Percentiles rank a stretch among this genome's conserved stretches.
Evolutionary conservation across 2,797 vertebrate genomes (phyloP).

Genomic region (Silurus aristotelis): DNA sequence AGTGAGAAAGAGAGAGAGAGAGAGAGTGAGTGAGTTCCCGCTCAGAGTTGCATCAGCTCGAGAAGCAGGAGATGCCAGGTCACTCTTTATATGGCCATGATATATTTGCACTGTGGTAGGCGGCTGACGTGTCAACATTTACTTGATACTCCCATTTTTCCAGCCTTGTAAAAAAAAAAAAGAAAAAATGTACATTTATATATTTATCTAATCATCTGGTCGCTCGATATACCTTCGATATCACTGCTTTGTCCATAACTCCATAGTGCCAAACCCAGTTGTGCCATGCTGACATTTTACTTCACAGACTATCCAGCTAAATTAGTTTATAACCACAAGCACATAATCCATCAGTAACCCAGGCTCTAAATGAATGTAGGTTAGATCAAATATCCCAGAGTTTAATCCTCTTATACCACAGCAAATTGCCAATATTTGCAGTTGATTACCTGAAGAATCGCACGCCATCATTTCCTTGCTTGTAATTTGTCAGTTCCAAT

Average conservation of each 20-base stretch:
- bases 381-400: background rate
- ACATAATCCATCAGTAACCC: background rate
- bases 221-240: background rate
- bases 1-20: background rate
- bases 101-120: background rate
- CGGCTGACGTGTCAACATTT: background rate
- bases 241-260: background rate
- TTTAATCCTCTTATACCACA: background rate
- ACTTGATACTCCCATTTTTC: background rate
- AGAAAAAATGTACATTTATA: background rate
- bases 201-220: background rate
- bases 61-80: background rate
- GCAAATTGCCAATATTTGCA: background rate
- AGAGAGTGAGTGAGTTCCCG: background rate
- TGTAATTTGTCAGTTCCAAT: background rate
- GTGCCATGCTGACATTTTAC: background rate
- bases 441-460: background rate
- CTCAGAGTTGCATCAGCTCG: constrained; percentile 17
- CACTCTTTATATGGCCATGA: constrained; percentile 8
- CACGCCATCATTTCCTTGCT: background rate
- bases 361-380: background rate
- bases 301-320: background rate
- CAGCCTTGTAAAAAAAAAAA: background rate
- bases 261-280: background rate
- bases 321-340: background rate